Evolutionary conservation across 2,888 invertebrate species (phyloP).

Genomic region (Microdon myrmicae): DNA sequence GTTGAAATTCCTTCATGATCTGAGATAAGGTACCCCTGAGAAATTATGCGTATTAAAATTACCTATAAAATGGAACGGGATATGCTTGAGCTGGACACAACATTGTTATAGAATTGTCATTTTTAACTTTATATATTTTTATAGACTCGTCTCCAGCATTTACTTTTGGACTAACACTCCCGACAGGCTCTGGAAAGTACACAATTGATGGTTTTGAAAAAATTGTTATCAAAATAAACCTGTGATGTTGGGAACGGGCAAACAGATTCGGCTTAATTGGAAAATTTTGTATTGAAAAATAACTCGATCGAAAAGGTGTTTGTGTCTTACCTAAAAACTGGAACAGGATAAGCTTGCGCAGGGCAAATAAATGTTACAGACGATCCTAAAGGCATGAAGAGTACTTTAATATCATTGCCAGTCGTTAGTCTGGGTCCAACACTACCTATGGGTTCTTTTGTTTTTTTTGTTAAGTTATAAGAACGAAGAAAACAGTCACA

Average conservation of each 20-base stretch:
- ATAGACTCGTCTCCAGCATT: conserved; percentile 73
- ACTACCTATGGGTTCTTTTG: conserved; percentile 76
- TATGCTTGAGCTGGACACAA: conserved; percentile 81
- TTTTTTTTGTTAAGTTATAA: no score
- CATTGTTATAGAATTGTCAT: conserved; percentile 71
- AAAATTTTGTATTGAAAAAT: not conserved
- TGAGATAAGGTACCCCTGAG: conserved; percentile 51
- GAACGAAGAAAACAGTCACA: not conserved
- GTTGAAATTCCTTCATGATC: conserved; percentile 2
- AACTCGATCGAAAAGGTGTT: conserved; percentile 2
- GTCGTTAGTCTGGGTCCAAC: conserved; percentile 72
- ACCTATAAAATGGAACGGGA: conserved; percentile 80
- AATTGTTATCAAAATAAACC: not conserved
- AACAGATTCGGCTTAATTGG: conserved; percentile 69
- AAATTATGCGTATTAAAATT: conserved; percentile 34
- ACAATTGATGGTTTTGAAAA: not conserved
- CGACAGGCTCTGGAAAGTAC: conserved; percentile 67
- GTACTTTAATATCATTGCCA: conserved; percentile 65
- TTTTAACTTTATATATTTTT: conserved; percentile 64
- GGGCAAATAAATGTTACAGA: conserved; percentile 75
- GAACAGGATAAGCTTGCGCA: conserved; percentile 78
- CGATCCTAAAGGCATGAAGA: conserved; percentile 57
- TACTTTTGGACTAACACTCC: conserved; percentile 72
- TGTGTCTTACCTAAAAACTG: conserved; percentile 75
- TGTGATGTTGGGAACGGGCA: conserved; percentile 57